Evolutionary conservation across 2,888 invertebrate species (phyloP).

Genomic region (Erannis defoliaria): DNA sequence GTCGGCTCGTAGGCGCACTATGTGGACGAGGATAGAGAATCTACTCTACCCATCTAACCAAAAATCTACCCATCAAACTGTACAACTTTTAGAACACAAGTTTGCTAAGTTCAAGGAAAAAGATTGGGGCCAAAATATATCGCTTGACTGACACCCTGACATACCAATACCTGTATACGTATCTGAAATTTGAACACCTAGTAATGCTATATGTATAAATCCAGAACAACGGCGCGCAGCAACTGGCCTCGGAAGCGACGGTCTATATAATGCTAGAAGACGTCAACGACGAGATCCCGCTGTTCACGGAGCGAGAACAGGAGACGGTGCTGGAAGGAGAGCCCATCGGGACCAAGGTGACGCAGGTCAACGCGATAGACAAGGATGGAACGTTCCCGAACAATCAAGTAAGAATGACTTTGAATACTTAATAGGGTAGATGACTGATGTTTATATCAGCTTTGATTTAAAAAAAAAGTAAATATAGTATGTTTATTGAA

Average conservation of each 20-base stretch:
- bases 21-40: too few relatives aligned
- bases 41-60: too few relatives aligned
- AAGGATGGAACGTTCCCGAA: conserved; percentile 98
- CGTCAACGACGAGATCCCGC: conserved; percentile 98
- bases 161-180: too few relatives aligned
- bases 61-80: too few relatives aligned
- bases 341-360: conserved; percentile 97
- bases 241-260: conserved; percentile 97
- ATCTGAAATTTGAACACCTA: background rate
- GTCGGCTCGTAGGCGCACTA: too few relatives aligned
- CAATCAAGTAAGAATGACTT: conserved; percentile 90
- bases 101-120: too few relatives aligned
- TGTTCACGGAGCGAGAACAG: conserved; percentile 97
- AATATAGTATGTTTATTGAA: too few relatives aligned
- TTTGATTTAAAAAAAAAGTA: too few relatives aligned
- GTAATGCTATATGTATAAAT: background rate
- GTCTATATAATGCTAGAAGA: conserved; percentile 97
- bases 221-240: conserved; percentile 98
- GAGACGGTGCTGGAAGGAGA: conserved; percentile 98
- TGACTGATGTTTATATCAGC: too few relatives aligned
- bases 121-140: too few relatives aligned
- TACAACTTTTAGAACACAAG: too few relatives aligned
- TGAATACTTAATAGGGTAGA: background rate
- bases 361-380: conserved; percentile 98
- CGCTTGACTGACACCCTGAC: background rate